Percentiles rank a stretch among this genome's conserved stretches.
phyloP scores from a whole-genome alignment of 2,888 invertebrate species.

The Linnaemya vulpina region DNA sequence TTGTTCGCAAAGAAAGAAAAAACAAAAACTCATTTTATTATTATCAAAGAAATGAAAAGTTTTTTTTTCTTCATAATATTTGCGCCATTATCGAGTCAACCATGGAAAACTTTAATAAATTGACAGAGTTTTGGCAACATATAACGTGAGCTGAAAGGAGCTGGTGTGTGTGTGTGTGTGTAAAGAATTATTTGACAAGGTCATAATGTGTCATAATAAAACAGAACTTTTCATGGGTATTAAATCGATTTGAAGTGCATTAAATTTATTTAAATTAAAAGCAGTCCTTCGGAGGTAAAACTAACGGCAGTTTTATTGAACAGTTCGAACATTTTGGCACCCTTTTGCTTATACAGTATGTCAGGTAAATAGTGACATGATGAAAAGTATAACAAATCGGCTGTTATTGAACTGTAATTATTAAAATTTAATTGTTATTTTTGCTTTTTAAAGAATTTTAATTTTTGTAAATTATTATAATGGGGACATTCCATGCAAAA shows the following conservation, averaged over 20 bases:
- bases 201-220: not conserved
- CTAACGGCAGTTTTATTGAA: too few species aligned
- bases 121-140: slow-evolving; percentile 51
- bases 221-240: not conserved
- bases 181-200: slow-evolving; percentile 54
- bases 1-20: not conserved
- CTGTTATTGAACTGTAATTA: too few species aligned
- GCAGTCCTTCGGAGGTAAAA: not conserved
- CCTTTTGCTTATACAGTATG: too few species aligned
- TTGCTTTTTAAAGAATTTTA: too few species aligned
- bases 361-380: too few species aligned
- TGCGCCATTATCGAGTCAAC: slow-evolving; percentile 39
- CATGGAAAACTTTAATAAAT: slow-evolving; percentile 40
- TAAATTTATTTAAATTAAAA: not conserved
- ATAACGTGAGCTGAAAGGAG: slow-evolving; percentile 25
- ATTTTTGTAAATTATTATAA: too few species aligned
- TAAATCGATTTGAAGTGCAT: slow-evolving; percentile 21
- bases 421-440: too few species aligned
- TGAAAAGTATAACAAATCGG: too few species aligned
- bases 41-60: slow-evolving; percentile 5
- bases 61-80: not conserved
- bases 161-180: not conserved
- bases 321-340: too few species aligned
- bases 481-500: too few species aligned
- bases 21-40: slow-evolving; percentile 37